Conservation (phyloP, 2,888 invertebrate species). For the Chaetogeoica ovagalla region DNA sequence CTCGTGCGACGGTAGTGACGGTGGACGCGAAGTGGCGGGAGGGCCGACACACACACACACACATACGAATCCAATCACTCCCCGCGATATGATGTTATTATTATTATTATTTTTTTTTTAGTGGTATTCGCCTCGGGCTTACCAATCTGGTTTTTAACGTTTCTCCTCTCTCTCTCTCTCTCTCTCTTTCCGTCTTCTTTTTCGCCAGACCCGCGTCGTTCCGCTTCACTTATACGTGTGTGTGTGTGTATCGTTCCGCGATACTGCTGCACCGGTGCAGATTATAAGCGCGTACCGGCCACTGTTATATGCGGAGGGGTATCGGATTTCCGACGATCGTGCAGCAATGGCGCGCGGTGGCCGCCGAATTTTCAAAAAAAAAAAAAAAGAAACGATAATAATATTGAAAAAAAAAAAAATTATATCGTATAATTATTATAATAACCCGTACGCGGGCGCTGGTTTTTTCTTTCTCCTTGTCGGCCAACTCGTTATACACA, state of each 20-base stretch:
- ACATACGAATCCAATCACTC: slow-evolving; percentile 43
- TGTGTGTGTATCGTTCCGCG: not conserved
- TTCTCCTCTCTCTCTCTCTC: not conserved
- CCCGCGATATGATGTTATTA: slow-evolving; percentile 48
- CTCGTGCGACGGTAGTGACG: not conserved
- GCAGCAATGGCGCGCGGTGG: too few relatives aligned
- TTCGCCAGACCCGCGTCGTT: slow-evolving; percentile 12
- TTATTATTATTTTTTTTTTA: slow-evolving; percentile 47
- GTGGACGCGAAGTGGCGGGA: slow-evolving; percentile 23
- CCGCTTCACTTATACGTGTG: slow-evolving; percentile 16
- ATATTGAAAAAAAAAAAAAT: too few relatives aligned
- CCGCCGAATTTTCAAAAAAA: not conserved
- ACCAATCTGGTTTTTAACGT: slow-evolving; percentile 51
- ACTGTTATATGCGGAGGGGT: not conserved
- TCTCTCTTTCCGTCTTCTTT: not conserved
- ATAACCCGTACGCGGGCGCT: not conserved
- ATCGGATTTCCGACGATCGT: slow-evolving; percentile 23
- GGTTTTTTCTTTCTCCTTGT: too few relatives aligned
- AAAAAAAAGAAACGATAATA: too few relatives aligned
- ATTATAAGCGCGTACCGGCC: not conserved
- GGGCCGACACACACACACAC: too few relatives aligned
- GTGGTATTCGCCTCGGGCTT: slow-evolving; percentile 42
- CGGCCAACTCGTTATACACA: too few relatives aligned
- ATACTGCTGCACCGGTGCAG: not conserved
- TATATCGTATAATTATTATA: too few relatives aligned